A percentile compares a stretch with the other conserved stretches of the same genome.
Conservation (phyloP, 2,797 vertebrate genomes). For the Hapalemur alaotrensis region DNA sequence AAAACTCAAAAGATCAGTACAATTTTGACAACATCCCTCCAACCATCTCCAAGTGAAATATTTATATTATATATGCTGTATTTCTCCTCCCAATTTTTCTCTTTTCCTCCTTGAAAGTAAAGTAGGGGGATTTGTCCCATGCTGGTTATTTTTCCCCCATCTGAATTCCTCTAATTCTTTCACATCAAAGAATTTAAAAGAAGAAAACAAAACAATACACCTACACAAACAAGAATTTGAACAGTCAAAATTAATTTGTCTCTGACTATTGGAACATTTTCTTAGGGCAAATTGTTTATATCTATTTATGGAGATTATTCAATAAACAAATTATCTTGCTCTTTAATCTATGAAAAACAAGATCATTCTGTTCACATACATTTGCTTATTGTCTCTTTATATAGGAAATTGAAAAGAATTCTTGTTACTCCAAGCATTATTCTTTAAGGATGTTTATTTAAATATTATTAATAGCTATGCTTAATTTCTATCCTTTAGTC, state of each 20-base stretch:
- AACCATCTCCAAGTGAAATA: background rate
- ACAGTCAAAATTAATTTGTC: conserved; percentile 10
- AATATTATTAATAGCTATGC: background rate
- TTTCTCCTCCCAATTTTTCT: background rate
- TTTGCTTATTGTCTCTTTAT: background rate
- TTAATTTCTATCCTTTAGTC: background rate
- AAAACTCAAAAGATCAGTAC: background rate
- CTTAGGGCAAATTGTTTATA: background rate
- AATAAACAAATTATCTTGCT: background rate
- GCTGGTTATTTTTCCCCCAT: background rate
- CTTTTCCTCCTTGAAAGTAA: background rate
- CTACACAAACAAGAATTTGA: background rate
- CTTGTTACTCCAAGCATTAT: background rate
- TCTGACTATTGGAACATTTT: background rate
- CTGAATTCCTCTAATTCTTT: background rate
- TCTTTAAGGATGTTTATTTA: background rate
- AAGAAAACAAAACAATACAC: background rate
- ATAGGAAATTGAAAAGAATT: background rate
- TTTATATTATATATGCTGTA: background rate
- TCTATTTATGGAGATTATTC: background rate
- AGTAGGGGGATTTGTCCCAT: background rate
- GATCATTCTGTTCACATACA: background rate
- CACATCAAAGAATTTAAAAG: background rate
- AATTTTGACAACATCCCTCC: background rate
- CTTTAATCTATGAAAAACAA: background rate